Conservation (phyloP, 2,113 vertebrate species). For the Pseudolaguvia tuberculata region DNA sequence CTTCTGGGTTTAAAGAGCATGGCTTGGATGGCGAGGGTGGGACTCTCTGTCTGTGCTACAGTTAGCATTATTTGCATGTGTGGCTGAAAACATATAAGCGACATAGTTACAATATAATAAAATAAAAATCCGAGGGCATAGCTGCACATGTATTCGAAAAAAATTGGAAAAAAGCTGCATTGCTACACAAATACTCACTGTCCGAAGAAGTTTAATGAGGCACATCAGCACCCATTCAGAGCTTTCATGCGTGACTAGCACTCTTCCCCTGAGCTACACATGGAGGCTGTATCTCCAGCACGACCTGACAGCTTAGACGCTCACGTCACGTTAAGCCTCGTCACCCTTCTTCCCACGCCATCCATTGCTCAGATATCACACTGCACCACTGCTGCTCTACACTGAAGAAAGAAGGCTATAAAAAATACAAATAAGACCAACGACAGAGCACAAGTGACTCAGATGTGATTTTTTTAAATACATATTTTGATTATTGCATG, state of each 20-base stretch:
- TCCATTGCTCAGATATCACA: constrained; percentile 32
- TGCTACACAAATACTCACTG: constrained; percentile 29
- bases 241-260: constrained; percentile 32
- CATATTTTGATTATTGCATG: neutral
- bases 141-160: neutral
- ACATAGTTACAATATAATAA: too few relatives aligned
- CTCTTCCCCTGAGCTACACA: constrained; percentile 24
- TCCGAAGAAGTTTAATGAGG: constrained; percentile 32
- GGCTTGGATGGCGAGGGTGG: too few relatives aligned
- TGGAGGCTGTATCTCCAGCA: constrained; percentile 54
- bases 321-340: constrained; percentile 27
- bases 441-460: constrained; percentile 15
- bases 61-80: too few relatives aligned
- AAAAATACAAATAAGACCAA: neutral
- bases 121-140: too few relatives aligned
- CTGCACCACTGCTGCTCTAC: constrained; percentile 20
- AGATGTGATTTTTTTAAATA: too few relatives aligned
- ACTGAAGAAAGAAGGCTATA: constrained; percentile 1
- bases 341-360: constrained; percentile 41
- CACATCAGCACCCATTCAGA: constrained; percentile 28
- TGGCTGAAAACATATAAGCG: too few relatives aligned
- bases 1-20: too few relatives aligned
- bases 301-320: constrained; percentile 45
- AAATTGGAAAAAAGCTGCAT: constrained; percentile 1
- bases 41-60: too few relatives aligned